Percentiles rank a stretch among this genome's conserved stretches.
Evolutionary conservation across 2,888 invertebrate genomes (phyloP).

Genomic region (Plebejus anna): DNA sequence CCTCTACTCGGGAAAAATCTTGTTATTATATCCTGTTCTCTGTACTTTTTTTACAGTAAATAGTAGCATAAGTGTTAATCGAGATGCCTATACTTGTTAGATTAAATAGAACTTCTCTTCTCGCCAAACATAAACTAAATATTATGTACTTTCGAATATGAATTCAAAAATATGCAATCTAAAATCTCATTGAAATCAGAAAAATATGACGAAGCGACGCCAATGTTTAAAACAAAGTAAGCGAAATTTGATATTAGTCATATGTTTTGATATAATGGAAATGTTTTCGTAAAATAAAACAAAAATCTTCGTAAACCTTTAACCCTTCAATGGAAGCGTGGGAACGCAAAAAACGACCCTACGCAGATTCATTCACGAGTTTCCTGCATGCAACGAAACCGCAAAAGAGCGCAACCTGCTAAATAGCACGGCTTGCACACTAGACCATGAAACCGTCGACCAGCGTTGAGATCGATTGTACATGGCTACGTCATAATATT

Average conservation of each 20-base stretch:
- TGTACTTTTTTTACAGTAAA: too few relatives aligned
- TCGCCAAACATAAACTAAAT: not conserved
- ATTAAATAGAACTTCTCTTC: not conserved
- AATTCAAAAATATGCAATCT: not conserved
- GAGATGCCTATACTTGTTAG: too few relatives aligned
- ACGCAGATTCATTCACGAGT: constrained; percentile 69
- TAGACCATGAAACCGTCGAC: not conserved
- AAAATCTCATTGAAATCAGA: not conserved
- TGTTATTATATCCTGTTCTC: too few relatives aligned
- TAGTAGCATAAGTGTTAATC: too few relatives aligned
- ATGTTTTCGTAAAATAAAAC: constrained; percentile 30
- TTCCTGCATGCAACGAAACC: constrained; percentile 76
- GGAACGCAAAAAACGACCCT: constrained; percentile 67
- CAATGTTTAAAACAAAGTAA: not conserved
- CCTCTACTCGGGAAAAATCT: too few relatives aligned
- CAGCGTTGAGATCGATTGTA: not conserved
- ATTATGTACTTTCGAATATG: not conserved
- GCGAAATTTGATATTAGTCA: constrained; percentile 22
- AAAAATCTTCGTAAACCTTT: constrained; percentile 42
- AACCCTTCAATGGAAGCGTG: constrained; percentile 60
- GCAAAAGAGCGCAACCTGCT: constrained; percentile 67
- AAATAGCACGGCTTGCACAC: constrained; percentile 18
- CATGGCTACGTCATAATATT: too few relatives aligned
- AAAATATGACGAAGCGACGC: not conserved
- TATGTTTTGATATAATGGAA: constrained; percentile 21